These are phyloP conservation scores for Charaxes varanes DNA, from an alignment of 1,140 invertebrate genomes.

Conservation along the genomic window DNA sequence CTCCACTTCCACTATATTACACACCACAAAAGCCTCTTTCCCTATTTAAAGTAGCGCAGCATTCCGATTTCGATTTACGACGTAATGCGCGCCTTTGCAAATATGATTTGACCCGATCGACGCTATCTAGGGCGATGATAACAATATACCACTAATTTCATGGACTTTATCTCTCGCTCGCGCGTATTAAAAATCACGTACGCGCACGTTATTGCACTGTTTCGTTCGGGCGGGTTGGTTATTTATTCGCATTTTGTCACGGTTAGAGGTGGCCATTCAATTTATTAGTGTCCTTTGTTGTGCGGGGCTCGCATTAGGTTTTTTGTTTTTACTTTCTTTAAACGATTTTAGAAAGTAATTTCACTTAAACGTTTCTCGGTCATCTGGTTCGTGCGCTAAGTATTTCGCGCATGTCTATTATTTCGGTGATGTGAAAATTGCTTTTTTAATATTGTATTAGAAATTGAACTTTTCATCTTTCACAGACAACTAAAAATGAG, in stretches of 20 bases:
- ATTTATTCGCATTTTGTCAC: constrained; percentile 12
- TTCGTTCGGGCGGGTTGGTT: constrained; percentile 7
- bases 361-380: constrained; percentile 5
- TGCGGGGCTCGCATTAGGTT: constrained; percentile 4
- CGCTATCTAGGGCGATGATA: constrained; percentile 19
- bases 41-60: constrained; percentile 40
- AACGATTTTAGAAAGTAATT: constrained; percentile 6
- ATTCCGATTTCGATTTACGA: constrained; percentile 32
- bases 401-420: neutral
- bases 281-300: constrained; percentile 18
- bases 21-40: constrained; percentile 42
- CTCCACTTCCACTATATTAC: constrained; percentile 50
- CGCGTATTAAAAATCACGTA: constrained; percentile 10
- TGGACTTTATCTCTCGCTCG: constrained; percentile 20
- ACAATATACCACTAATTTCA: constrained; percentile 28
- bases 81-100: constrained; percentile 35
- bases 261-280: constrained; percentile 14
- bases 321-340: constrained; percentile 16
- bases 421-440: too few species aligned
- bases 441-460: too few species aligned
- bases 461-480: too few species aligned
- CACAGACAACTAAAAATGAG: too few species aligned
- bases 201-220: constrained; percentile 14
- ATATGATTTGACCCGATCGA: constrained; percentile 36
- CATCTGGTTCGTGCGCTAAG: neutral